Evolutionary conservation across 2,797 vertebrate species (phyloP).

Genomic region (Alectoris magna): DNA sequence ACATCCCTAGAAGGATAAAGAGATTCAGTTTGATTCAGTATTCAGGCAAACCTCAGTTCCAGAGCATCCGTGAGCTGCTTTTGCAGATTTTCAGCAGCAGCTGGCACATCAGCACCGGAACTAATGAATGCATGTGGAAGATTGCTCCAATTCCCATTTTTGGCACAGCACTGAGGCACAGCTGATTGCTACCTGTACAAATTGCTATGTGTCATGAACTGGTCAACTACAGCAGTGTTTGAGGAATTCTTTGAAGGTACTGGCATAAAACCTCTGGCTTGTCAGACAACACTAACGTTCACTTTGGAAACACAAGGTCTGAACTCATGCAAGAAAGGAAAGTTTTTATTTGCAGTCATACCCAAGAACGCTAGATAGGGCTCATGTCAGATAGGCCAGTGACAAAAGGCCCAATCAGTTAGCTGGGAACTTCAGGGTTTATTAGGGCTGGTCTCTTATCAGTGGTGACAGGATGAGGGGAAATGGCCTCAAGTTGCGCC

Average conservation of each 20-base stretch:
- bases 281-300: fast-evolving
- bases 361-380: background rate
- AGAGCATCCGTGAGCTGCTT: background rate
- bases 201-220: background rate
- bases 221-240: background rate
- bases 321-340: background rate
- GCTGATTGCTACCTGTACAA: background rate
- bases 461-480: too few relatives aligned
- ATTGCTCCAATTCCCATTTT: background rate
- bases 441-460: too few relatives aligned
- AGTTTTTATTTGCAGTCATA: background rate
- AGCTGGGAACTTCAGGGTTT: background rate
- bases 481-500: too few relatives aligned
- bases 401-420: background rate
- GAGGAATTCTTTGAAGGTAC: background rate
- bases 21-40: background rate
- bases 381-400: background rate
- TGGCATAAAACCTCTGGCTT: background rate
- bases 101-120: background rate
- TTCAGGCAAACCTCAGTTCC: background rate
- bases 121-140: background rate
- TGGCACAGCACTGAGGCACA: background rate
- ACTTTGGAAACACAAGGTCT: background rate
- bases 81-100: background rate
- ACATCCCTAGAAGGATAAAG: background rate